Base-by-base conservation (phyloP, 2,888 invertebrate genomes). In the Merodon equestris region DNA sequence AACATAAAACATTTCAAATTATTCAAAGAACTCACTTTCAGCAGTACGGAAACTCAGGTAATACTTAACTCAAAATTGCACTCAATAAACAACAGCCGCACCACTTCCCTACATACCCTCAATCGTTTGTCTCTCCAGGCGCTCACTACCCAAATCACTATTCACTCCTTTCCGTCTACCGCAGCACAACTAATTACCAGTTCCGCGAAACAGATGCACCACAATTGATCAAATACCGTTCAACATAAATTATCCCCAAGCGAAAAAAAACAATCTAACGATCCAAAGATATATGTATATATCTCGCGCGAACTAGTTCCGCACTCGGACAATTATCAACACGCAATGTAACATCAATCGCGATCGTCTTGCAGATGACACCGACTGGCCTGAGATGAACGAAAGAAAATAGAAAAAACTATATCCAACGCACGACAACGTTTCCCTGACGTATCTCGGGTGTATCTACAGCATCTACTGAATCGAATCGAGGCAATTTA, bases 211-310 rank as follows among this genome's bases (percentile, higher is more conserved):
- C 68, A 73, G 34, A 63, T 56, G 61, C 76, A 77, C 73, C 66
- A 77, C 73, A 67, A 77, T 73, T 77, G 77, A 73, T 68, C 63
- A 73, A 77, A 77, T 67, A 77, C 73, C 73, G 77, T 68, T 68
- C 77, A 67, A 73, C 56, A 72, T 40, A 72, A 64, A 58, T 67
- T 67, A 77, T 67, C 73, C 67, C 48, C 61, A 13, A 42, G 77
- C 56, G n/a, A 58, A 50, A 67, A 66, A 61, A 36, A 36, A 36
- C 5, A 36, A 36, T 36, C 40, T n/a, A 40, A 40, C n/a, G 3
- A 40, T 9, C n/a, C 40, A 3, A 9, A 10, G 27, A 2, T 13
- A 60, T 5, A 19, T 38, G 12, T n/a, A 15, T n/a, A 36, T 47
- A 50, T 60, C 48, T 36, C 50, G 48, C 53, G 61, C 42, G 44